Evolutionary conservation across 2,888 invertebrate species (phyloP).

Genomic region (Andrena marginata): DNA sequence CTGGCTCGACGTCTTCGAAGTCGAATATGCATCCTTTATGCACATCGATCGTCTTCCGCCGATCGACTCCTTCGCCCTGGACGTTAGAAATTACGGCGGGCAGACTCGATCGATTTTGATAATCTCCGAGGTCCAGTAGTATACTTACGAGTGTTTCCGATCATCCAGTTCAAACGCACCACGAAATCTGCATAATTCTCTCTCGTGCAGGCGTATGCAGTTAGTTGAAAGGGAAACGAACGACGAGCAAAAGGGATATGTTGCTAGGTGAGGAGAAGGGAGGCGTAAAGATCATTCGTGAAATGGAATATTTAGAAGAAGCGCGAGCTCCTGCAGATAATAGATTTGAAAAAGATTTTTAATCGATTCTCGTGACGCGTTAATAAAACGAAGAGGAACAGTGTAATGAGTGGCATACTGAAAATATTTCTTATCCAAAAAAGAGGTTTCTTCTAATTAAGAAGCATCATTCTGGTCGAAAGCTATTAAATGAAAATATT

Average conservation of each 20-base stretch:
- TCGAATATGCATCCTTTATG: conserved; percentile 65
- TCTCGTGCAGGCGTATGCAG: conserved; percentile 27
- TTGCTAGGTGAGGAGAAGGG: background rate
- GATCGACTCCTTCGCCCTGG: conserved; percentile 40
- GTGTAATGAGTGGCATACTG: no score
- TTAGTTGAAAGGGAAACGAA: conserved; percentile 22
- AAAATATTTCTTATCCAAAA: no score
- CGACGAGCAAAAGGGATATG: background rate
- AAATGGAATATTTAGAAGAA: background rate
- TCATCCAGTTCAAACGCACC: conserved; percentile 58
- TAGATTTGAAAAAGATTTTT: background rate
- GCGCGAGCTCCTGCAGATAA: background rate
- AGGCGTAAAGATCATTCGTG: background rate
- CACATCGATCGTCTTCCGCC: conserved; percentile 50
- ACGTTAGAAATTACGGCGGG: conserved; percentile 64
- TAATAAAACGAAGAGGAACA: no score
- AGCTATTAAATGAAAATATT: no score
- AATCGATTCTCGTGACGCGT: no score
- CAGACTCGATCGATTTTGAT: conserved; percentile 73
- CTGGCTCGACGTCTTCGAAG: conserved; percentile 36
- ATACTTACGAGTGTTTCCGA: conserved; percentile 68
- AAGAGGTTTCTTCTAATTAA: no score
- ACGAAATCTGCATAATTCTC: conserved; percentile 71
- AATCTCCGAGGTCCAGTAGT: conserved; percentile 71
- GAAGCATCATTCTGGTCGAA: no score